Evolutionary conservation across 2,888 invertebrate species (phyloP).

Genomic region (Stegana nigrithorax): DNA sequence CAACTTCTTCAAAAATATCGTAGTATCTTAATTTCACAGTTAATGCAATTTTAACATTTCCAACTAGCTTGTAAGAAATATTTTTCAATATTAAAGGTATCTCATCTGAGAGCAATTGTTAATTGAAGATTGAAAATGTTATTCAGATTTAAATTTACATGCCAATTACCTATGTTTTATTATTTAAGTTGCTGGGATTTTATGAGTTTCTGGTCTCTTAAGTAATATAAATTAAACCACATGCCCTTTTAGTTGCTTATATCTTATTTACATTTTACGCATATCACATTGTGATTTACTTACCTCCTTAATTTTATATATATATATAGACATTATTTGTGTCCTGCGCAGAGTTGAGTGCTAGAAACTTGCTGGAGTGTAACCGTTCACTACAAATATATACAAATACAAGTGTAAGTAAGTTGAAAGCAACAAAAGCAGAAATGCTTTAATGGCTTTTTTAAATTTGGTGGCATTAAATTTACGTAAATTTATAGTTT

Average conservation of each 20-base stretch:
- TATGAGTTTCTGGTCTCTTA: no score
- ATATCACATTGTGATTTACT: constrained; percentile 63
- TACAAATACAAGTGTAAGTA: no score
- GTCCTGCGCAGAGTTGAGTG: constrained; percentile 33
- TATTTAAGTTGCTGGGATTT: no score
- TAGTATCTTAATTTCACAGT: background rate
- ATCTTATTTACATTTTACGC: constrained; percentile 64
- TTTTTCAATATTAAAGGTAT: no score
- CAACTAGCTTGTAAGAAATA: no score
- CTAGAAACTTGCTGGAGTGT: constrained; percentile 37
- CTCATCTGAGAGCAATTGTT: no score
- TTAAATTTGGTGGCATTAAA: constrained; percentile 47
- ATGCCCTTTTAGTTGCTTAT: background rate
- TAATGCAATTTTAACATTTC: background rate
- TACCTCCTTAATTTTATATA: constrained; percentile 67
- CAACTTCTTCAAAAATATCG: constrained; percentile 25
- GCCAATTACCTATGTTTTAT: no score
- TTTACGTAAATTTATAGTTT: constrained; percentile 62
- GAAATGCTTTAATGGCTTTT: constrained; percentile 46
- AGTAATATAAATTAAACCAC: no score
- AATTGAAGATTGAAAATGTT: no score
- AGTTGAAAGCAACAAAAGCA: background rate
- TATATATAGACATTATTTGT: constrained; percentile 65
- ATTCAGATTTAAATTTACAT: no score
- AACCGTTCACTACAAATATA: background rate